Evolutionary conservation across 2,888 invertebrate genomes (phyloP).

Genomic region (Drosophila macrospina): DNA sequence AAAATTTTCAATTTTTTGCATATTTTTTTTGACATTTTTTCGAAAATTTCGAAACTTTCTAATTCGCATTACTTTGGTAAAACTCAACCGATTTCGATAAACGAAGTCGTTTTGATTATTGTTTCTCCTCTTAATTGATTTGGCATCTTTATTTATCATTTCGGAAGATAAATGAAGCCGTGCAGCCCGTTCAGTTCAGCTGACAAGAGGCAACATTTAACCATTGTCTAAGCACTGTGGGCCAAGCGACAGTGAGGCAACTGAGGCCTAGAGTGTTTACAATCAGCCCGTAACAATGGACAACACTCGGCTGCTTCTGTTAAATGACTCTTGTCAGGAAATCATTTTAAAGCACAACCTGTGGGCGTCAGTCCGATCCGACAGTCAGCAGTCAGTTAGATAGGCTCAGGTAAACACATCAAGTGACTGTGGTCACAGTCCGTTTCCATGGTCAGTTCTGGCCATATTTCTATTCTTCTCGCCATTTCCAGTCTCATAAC

Average conservation of each 20-base stretch:
- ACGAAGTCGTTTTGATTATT: too few relatives aligned
- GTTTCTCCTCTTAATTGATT: too few relatives aligned
- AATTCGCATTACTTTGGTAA: too few relatives aligned
- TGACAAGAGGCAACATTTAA: too few relatives aligned
- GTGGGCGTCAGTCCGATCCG: neutral
- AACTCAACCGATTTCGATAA: too few relatives aligned
- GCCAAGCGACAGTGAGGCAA: neutral
- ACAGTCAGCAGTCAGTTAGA: slow-evolving; percentile 1
- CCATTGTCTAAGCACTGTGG: too few relatives aligned
- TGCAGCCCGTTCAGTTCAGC: too few relatives aligned
- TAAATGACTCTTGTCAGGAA: slow-evolving; percentile 17
- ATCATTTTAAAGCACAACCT: slow-evolving; percentile 7
- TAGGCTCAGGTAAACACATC: slow-evolving; percentile 5
- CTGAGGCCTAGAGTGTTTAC: neutral
- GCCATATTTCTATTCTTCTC: neutral
- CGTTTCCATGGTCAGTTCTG: neutral
- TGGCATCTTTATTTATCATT: too few relatives aligned
- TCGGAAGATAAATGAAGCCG: too few relatives aligned
- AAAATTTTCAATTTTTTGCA: too few relatives aligned
- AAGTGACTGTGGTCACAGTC: slow-evolving; percentile 14
- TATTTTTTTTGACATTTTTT: too few relatives aligned
- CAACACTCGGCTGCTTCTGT: slow-evolving; percentile 9
- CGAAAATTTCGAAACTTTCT: too few relatives aligned
- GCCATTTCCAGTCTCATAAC: neutral
- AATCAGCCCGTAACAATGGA: slow-evolving; percentile 12